Conservation (phyloP, 2,113 vertebrate genomes). For the Collichthys lucidus region DNA sequence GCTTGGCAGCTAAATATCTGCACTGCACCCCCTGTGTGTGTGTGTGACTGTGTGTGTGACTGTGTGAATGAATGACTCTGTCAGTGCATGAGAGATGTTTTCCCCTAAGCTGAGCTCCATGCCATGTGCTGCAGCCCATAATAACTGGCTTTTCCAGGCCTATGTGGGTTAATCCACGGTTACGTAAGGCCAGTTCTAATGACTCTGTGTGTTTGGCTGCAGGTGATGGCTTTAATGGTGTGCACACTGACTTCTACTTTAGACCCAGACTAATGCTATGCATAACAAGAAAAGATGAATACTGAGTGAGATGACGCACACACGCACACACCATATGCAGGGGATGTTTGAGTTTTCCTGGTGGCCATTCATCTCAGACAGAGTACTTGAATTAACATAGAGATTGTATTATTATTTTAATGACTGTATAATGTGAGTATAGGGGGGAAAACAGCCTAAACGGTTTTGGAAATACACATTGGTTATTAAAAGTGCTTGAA, state of each 20-base stretch:
- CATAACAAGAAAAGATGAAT: constrained; percentile 20
- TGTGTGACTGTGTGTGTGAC: too few species aligned
- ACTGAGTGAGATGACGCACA: neutral
- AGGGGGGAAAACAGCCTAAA: too few species aligned
- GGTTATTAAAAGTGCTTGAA: too few species aligned
- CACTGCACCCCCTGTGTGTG: neutral
- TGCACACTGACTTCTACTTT: constrained; percentile 43
- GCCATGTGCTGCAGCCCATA: too few species aligned
- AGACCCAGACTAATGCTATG: constrained; percentile 3
- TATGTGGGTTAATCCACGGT: constrained; percentile 76
- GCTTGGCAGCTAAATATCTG: neutral
- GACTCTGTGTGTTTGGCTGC: constrained; percentile 64
- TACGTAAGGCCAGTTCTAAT: constrained; percentile 67
- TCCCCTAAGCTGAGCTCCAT: constrained; percentile 52
- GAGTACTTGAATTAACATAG: too few species aligned
- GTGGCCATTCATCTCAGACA: neutral
- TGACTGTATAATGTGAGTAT: too few species aligned
- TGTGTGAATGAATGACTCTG: neutral
- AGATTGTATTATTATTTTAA: too few species aligned
- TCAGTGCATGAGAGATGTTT: constrained; percentile 29
- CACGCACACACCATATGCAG: too few species aligned
- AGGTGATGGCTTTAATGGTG: constrained; percentile 54
- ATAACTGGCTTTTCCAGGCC: too few species aligned
- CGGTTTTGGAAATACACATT: too few species aligned
- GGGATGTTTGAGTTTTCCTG: neutral